Base-by-base conservation (phyloP, 2,888 invertebrate genomes). In the Diarsia dahlii region DNA sequence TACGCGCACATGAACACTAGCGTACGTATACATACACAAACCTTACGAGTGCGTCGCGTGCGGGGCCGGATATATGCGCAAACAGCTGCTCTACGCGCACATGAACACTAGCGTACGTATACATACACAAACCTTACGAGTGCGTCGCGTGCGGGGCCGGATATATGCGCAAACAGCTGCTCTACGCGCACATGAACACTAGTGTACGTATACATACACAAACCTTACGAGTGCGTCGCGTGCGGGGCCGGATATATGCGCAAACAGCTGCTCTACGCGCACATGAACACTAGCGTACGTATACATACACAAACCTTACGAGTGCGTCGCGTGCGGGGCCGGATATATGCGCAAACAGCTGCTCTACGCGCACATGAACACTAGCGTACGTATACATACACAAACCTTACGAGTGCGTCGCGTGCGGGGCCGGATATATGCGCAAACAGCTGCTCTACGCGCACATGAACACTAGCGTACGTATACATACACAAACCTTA, bases 291-390 rank as follows among this genome's bases (percentile, higher is more conserved):
- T 6, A 97, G 97, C 91, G 97, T 97, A 69, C 89, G 92, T 91
- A n/a, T n/a, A n/a, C n/a, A n/a, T n/a, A n/a, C n/a, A n/a, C n/a
- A 99, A 98, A 89, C 98, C 98, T 0, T 99, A 98, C 93, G 98
- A 98, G 93, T 99, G 98, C 90, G 94, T 98, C 79, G 97, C 98
- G 10, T 99, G 98, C 90, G 98, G 98, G 6, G 97, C 97, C 86
- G 98, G 98, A 0, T 99, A 98, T 90, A 98, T 98, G 98, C 95
- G 98, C 15, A 98, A 98, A 89, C 98, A 98, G 5, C 95, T 98
- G 75, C 96, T 99, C 0, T 97, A 98, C 90, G 97, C 97, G 60
- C 98, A 98, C 89, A 98, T 98, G 98, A 97, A 98, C 91, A 93
- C 97, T 6, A 97, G 97, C 91, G 97, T 97, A 69, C 89, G 92